These are phyloP conservation scores for Pseudocheirus occidentalis DNA, from an alignment of 2,797 vertebrate species.

Conservation along the genomic window DNA sequence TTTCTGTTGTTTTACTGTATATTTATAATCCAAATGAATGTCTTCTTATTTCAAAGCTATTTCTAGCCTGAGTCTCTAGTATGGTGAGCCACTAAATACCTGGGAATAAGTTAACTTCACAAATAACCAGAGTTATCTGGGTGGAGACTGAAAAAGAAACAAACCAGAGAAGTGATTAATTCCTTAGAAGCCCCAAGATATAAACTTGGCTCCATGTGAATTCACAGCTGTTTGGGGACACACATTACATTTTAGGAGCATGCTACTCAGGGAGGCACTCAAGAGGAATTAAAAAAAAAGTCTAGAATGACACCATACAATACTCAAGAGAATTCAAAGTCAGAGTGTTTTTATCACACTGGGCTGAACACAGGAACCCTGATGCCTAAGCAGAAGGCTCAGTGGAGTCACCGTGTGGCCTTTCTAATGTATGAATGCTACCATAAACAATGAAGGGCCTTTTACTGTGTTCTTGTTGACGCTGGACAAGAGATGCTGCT, in stretches of 20 bases:
- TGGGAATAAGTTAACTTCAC: background rate
- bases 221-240: background rate
- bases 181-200: background rate
- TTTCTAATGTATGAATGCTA: background rate
- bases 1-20: background rate
- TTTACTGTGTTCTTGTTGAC: background rate
- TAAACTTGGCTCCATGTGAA: background rate
- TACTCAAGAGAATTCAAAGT: background rate
- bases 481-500: background rate
- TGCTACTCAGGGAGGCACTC: background rate
- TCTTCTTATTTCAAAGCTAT: background rate
- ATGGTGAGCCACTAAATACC: background rate
- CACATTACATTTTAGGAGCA: background rate
- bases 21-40: background rate
- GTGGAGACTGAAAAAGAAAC: background rate
- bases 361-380: background rate
- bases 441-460: background rate
- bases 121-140: background rate
- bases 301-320: background rate
- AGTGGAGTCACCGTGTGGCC: background rate
- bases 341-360: background rate
- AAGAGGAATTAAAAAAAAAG: background rate
- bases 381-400: background rate
- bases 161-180: background rate
- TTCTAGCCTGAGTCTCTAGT: background rate